Percentiles rank a stretch among this genome's conserved stretches.
phyloP scores from a whole-genome alignment of 2,888 invertebrate genomes.

The Diarsia mendica region DNA sequence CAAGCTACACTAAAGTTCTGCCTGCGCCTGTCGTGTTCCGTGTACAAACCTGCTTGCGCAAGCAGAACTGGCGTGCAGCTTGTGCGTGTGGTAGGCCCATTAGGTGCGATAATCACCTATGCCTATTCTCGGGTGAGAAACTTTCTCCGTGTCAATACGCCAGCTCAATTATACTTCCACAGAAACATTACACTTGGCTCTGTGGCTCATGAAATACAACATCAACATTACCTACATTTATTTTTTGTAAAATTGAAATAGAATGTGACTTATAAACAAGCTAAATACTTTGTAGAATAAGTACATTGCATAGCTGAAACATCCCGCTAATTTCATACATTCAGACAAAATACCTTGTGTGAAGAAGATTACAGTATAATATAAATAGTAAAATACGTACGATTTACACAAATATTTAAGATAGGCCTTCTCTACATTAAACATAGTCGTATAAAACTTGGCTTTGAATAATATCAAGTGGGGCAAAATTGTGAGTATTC shows the following conservation, averaged over 20 bases:
- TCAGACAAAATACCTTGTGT: constrained; percentile 51
- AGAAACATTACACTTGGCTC: neutral
- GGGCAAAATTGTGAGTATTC: neutral
- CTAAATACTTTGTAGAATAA: constrained; percentile 27
- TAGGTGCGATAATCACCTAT: neutral
- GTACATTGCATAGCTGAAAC: constrained; percentile 29
- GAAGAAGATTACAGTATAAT: constrained; percentile 37
- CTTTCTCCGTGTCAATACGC: neutral
- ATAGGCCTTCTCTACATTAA: constrained; percentile 18
- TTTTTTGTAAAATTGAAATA: constrained; percentile 34
- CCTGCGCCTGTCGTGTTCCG: no score
- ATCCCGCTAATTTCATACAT: constrained; percentile 5
- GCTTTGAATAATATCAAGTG: constrained; percentile 9
- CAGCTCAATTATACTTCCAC: constrained; percentile 1
- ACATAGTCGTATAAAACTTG: constrained; percentile 30
- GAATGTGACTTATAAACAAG: constrained; percentile 10
- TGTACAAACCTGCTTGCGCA: no score
- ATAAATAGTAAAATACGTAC: constrained; percentile 36
- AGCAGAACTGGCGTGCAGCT: no score
- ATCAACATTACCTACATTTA: constrained; percentile 25
- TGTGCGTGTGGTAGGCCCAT: no score
- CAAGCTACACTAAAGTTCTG: no score
- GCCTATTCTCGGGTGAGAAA: neutral
- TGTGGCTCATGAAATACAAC: constrained; percentile 27
- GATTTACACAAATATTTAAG: constrained; percentile 19